Evolutionary conservation across 1,140 invertebrate species (phyloP).

Genomic region (Macrosteles quadrilineatus): DNA sequence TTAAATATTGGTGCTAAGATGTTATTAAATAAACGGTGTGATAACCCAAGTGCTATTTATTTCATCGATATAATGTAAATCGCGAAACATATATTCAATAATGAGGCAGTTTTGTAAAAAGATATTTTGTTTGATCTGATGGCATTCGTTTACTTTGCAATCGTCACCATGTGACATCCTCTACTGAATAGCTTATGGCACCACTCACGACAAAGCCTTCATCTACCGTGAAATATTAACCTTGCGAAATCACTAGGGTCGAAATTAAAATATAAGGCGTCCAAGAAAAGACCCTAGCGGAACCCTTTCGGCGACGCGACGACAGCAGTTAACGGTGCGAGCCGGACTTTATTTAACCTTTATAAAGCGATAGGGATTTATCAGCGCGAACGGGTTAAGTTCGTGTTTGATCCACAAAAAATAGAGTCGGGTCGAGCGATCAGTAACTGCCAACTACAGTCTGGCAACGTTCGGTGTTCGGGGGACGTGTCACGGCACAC

Average conservation of each 20-base stretch:
- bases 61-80: no score
- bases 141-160: no score
- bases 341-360: slow-evolving; percentile 7
- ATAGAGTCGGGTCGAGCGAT: slow-evolving; percentile 1
- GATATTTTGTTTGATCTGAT: no score
- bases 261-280: slow-evolving; percentile 1
- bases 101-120: no score
- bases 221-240: no score
- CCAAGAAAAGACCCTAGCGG: slow-evolving; percentile 1
- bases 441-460: not conserved
- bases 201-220: no score
- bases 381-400: slow-evolving; percentile 6
- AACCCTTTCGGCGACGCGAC: not conserved
- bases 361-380: slow-evolving; percentile 10
- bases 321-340: slow-evolving; percentile 3
- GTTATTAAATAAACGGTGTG: no score
- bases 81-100: no score
- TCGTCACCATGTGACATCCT: no score
- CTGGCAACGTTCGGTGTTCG: not conserved
- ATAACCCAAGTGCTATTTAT: no score
- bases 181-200: no score
- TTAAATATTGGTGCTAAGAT: no score
- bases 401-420: slow-evolving; percentile 13
- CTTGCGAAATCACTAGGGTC: not conserved
- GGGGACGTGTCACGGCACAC: not conserved